Evolutionary conservation across 1,140 invertebrate species (phyloP).

Genomic region (Drosophila kurseongensis): DNA sequence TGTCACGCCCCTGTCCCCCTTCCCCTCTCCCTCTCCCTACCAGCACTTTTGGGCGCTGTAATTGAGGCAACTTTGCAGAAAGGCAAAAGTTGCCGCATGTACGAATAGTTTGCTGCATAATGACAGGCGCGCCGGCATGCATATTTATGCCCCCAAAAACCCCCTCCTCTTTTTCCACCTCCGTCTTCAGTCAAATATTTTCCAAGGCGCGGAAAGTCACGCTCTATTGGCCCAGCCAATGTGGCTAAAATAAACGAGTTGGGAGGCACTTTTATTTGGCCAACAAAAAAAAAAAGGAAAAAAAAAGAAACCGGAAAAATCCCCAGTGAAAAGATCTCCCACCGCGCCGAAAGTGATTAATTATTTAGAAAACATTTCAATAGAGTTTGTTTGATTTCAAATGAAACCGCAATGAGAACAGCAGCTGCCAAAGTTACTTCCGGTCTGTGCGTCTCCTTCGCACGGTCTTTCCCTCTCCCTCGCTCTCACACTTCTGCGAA

Average conservation of each 20-base stretch:
- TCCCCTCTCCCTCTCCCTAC: background rate
- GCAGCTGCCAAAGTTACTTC: conserved; percentile 38
- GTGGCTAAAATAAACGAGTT: conserved; percentile 34
- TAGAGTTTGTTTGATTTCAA: conserved; percentile 48
- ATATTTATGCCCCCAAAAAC: conserved; percentile 58
- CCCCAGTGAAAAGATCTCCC: background rate
- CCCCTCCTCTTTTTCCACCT: background rate
- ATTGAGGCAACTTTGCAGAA: conserved; percentile 54
- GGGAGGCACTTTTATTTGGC: background rate
- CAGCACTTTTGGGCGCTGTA: conserved; percentile 29
- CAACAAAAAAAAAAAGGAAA: background rate
- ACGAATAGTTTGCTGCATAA: conserved; percentile 77
- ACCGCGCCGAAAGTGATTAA: conserved; percentile 25
- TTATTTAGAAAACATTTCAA: conserved; percentile 54
- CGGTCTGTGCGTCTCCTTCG: conserved; percentile 2
- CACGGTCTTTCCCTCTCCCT: background rate
- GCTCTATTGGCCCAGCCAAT: conserved; percentile 60
- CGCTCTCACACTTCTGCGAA: background rate
- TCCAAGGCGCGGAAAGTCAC: conserved; percentile 55
- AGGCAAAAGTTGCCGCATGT: conserved; percentile 70
- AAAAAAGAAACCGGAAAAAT: background rate
- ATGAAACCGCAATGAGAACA: conserved; percentile 52
- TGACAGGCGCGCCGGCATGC: conserved; percentile 69
- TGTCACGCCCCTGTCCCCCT: background rate
- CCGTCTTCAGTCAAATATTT: background rate